Conservation (phyloP, 2,113 vertebrate species). For the Phylloscopus trochilus region DNA sequence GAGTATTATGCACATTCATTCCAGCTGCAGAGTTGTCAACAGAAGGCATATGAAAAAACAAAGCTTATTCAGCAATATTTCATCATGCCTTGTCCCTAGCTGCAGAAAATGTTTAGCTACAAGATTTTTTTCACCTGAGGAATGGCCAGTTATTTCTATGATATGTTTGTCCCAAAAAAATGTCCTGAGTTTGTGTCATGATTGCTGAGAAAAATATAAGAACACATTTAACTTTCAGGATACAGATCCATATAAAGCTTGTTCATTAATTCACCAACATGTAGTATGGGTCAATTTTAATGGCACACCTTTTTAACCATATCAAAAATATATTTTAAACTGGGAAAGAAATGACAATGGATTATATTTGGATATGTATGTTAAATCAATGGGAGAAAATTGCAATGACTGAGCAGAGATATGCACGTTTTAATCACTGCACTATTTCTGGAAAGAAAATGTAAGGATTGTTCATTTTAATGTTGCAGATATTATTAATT, state of each 20-base stretch:
- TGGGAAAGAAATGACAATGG: background rate
- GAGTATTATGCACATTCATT: background rate
- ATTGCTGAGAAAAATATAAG: background rate
- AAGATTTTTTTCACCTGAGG: background rate
- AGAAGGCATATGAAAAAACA: constrained; percentile 28
- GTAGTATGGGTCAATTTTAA: background rate
- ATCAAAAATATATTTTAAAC: background rate
- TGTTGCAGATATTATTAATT: background rate
- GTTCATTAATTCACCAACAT: background rate
- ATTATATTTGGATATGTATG: background rate
- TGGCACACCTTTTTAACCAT: background rate
- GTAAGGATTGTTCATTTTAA: background rate
- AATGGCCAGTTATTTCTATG: background rate
- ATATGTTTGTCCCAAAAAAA: background rate
- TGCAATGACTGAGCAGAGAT: background rate
- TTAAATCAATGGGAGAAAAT: background rate
- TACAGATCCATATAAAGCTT: background rate
- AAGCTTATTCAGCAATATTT: constrained; percentile 45
- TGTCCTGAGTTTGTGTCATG: background rate
- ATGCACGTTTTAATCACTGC: background rate
- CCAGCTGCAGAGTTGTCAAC: constrained; percentile 33
- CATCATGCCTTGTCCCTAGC: background rate
- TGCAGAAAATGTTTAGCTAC: background rate
- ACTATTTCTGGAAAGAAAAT: background rate
- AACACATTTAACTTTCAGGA: background rate